Percentiles rank a stretch among this genome's conserved stretches.
Evolutionary conservation across 1,140 invertebrate genomes (phyloP).

Genomic region (Drosophila kanapiae): DNA sequence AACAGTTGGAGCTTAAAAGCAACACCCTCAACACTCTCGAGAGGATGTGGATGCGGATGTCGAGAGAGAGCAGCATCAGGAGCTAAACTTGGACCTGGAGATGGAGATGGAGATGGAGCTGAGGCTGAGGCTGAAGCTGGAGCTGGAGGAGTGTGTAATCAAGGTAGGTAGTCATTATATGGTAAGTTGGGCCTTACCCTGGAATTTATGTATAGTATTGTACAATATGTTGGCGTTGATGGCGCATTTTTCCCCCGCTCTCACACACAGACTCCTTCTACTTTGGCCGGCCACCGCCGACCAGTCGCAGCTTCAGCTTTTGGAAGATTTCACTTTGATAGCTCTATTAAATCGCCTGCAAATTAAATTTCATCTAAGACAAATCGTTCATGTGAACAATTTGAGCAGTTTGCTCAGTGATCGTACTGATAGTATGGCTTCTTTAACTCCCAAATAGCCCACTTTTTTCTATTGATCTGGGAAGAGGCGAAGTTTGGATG

Average conservation of each 20-base stretch:
- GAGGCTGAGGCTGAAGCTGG: not conserved
- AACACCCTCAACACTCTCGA: slow-evolving; percentile 63
- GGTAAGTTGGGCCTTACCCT: slow-evolving; percentile 67
- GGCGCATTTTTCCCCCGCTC: slow-evolving; percentile 21
- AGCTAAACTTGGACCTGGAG: slow-evolving; percentile 6
- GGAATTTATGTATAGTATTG: slow-evolving; percentile 69
- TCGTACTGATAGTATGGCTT: not conserved
- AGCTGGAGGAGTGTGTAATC: slow-evolving; percentile 70
- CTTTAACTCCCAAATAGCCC: not conserved
- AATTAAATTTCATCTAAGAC: slow-evolving; percentile 47
- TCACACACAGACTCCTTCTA: not conserved
- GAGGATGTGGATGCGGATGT: slow-evolving; percentile 22
- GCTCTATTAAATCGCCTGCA: slow-evolving; percentile 54
- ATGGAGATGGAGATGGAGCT: not conserved
- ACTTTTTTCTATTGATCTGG: not conserved
- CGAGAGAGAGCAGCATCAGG: slow-evolving; percentile 10
- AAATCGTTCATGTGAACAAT: slow-evolving; percentile 15
- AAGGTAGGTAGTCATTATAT: slow-evolving; percentile 83
- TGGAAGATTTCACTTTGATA: slow-evolving; percentile 58
- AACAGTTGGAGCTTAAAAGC: slow-evolving; percentile 28
- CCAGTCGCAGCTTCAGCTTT: not conserved
- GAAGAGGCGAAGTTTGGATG: too few species aligned
- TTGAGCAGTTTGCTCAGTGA: not conserved
- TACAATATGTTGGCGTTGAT: slow-evolving; percentile 63
- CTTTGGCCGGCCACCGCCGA: not conserved